Conservation (phyloP, 2,797 vertebrate species). For the Capromys pilorides region DNA sequence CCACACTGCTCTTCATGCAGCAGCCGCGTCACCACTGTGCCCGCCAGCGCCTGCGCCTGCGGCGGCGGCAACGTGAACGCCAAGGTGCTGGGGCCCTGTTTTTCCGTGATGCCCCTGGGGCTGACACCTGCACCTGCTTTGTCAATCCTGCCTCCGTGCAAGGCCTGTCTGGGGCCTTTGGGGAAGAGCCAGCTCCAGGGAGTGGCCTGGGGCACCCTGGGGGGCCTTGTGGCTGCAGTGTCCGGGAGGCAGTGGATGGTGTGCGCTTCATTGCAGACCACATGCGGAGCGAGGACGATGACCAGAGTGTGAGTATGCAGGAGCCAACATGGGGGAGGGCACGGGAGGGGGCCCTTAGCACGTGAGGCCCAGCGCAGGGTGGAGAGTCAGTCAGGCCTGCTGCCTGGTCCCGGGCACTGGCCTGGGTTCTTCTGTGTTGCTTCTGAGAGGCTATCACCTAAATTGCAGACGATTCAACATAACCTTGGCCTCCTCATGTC, state of each 20-base stretch:
- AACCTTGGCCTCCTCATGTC: not conserved
- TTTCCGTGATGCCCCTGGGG: slow-evolving; percentile 82
- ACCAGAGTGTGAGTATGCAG: slow-evolving; percentile 93
- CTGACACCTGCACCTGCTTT: slow-evolving; percentile 90
- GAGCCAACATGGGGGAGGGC: not conserved
- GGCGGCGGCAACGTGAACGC: slow-evolving; percentile 87
- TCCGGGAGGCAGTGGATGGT: slow-evolving; percentile 85
- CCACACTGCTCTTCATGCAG: slow-evolving; percentile 94
- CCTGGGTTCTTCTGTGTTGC: not conserved
- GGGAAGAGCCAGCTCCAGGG: slow-evolving; percentile 69
- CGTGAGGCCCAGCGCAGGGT: not conserved
- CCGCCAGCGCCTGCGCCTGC: slow-evolving; percentile 92
- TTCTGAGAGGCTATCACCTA: not conserved
- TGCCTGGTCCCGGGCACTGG: not conserved
- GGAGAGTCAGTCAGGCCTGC: not conserved
- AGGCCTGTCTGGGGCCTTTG: slow-evolving; percentile 87
- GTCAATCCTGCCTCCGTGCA: slow-evolving; percentile 91
- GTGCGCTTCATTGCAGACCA: slow-evolving; percentile 93
- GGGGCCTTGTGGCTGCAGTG: slow-evolving; percentile 80
- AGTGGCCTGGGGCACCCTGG: slow-evolving; percentile 48
- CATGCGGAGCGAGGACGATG: slow-evolving; percentile 96
- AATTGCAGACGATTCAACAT: not conserved
- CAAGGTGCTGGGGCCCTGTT: slow-evolving; percentile 71
- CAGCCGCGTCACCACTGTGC: slow-evolving; percentile 94
- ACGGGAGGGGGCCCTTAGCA: not conserved